Evolutionary conservation across 2,888 invertebrate species (phyloP).

Genomic region (Busseola fusca): DNA sequence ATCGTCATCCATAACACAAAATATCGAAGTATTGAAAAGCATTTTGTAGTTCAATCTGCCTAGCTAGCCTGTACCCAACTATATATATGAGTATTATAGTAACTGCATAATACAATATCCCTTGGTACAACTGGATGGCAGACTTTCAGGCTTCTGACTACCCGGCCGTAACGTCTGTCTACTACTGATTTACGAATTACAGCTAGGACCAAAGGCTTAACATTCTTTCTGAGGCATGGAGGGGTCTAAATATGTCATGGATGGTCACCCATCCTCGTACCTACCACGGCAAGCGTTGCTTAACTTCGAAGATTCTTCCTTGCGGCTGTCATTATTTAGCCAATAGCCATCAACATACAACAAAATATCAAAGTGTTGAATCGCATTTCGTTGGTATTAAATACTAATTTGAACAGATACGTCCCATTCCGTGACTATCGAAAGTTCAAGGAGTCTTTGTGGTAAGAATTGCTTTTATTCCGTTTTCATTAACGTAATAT

Average conservation of each 20-base stretch:
- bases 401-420: conserved; percentile 66
- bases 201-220: neutral
- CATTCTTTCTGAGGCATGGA: neutral
- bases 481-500: conserved; percentile 66
- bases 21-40: conserved; percentile 3
- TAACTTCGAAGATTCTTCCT: neutral
- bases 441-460: conserved; percentile 79
- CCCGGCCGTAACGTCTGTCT: neutral
- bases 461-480: conserved; percentile 70
- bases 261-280: neutral
- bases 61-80: too few relatives aligned
- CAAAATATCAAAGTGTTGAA: conserved; percentile 24
- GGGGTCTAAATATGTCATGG: neutral
- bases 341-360: neutral
- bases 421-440: conserved; percentile 70
- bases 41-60: conserved; percentile 18
- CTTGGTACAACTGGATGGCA: neutral
- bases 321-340: neutral
- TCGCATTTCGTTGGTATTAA: conserved; percentile 50
- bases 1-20: conserved; percentile 11
- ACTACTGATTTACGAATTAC: neutral
- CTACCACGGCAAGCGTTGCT: neutral
- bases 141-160: neutral
- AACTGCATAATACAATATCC: neutral
- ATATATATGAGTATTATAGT: too few relatives aligned